phyloP scores from a whole-genome alignment of 2,888 invertebrate species.

The Catocala sponsa region DNA sequence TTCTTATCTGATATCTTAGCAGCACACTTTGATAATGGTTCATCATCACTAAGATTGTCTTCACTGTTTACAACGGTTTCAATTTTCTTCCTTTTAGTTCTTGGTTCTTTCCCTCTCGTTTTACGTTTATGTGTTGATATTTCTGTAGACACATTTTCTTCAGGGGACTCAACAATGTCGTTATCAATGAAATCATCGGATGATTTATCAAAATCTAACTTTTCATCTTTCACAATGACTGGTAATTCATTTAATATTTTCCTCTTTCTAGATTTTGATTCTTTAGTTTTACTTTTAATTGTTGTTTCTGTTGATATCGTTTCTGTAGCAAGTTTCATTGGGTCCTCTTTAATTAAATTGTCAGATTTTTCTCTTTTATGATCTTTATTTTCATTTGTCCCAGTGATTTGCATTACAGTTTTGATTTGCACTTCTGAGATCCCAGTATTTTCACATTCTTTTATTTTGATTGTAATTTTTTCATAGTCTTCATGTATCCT shows the following conservation, averaged over 20 bases:
- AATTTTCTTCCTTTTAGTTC: constrained; percentile 31
- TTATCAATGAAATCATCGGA: constrained; percentile 17
- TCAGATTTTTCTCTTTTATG: not conserved
- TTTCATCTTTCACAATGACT: constrained; percentile 7
- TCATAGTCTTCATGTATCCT: constrained; percentile 6
- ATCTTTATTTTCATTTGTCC: constrained; percentile 14
- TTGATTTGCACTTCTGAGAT: constrained; percentile 25
- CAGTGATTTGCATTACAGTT: constrained; percentile 20
- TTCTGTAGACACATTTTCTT: constrained; percentile 11
- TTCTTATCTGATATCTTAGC: constrained; percentile 8
- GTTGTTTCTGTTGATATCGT: not conserved
- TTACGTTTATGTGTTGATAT: constrained; percentile 23
- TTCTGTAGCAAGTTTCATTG: not conserved
- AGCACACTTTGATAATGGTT: constrained; percentile 50
- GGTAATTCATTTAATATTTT: constrained; percentile 9
- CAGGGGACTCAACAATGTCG: constrained; percentile 18
- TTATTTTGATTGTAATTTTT: constrained; percentile 6
- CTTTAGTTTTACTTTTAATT: not conserved
- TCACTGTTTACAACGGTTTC: constrained; percentile 22
- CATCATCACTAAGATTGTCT: constrained; percentile 52
- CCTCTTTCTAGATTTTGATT: constrained; percentile 8
- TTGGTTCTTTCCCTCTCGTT: constrained; percentile 17
- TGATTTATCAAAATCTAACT: constrained; percentile 15
- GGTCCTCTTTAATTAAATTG: not conserved
- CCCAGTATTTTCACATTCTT: constrained; percentile 24